Conservation (phyloP, 64 coral and sea anemone species). For the Trachythela sp. region DNA sequence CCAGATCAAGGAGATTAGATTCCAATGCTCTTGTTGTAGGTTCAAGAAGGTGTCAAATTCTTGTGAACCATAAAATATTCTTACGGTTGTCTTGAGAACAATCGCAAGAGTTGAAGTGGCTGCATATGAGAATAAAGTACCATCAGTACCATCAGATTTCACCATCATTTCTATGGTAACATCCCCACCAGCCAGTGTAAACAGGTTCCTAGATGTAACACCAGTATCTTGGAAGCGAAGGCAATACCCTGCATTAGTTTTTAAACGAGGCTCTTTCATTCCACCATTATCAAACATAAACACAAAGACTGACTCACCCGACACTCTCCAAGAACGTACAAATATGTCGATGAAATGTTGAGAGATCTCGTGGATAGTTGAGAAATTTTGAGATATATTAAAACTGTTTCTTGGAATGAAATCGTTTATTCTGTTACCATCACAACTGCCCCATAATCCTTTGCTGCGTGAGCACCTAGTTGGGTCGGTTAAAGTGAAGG, state of each 20-base stretch:
- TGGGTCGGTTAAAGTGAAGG: slow-evolving; percentile 50
- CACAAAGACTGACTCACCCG: neutral
- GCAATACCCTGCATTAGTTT: slow-evolving; percentile 68
- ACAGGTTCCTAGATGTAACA: slow-evolving; percentile 66
- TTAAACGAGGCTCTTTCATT: slow-evolving; percentile 52
- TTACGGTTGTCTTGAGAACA: slow-evolving; percentile 62
- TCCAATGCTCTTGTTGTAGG: slow-evolving; percentile 60
- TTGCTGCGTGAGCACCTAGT: slow-evolving; percentile 51
- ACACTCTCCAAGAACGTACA: slow-evolving; percentile 62
- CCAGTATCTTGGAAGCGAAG: slow-evolving; percentile 75
- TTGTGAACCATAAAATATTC: slow-evolving; percentile 62
- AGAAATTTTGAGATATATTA: slow-evolving; percentile 3
- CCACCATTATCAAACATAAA: slow-evolving; percentile 42
- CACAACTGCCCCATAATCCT: slow-evolving; percentile 87
- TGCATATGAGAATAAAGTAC: slow-evolving; percentile 87
- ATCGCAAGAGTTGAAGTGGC: slow-evolving; percentile 85
- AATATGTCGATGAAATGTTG: slow-evolving; percentile 63
- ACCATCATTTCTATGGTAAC: slow-evolving; percentile 87
- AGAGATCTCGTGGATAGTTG: slow-evolving; percentile 36
- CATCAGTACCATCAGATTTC: slow-evolving; percentile 43
- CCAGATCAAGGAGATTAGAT: slow-evolving; percentile 80
- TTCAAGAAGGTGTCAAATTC: slow-evolving; percentile 69
- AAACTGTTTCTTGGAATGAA: slow-evolving; percentile 27
- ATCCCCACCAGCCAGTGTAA: slow-evolving; percentile 76
- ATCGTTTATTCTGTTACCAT: slow-evolving; percentile 52